phyloP scores from a whole-genome alignment of 1,140 invertebrate species.

The Pogonus chalceus region DNA sequence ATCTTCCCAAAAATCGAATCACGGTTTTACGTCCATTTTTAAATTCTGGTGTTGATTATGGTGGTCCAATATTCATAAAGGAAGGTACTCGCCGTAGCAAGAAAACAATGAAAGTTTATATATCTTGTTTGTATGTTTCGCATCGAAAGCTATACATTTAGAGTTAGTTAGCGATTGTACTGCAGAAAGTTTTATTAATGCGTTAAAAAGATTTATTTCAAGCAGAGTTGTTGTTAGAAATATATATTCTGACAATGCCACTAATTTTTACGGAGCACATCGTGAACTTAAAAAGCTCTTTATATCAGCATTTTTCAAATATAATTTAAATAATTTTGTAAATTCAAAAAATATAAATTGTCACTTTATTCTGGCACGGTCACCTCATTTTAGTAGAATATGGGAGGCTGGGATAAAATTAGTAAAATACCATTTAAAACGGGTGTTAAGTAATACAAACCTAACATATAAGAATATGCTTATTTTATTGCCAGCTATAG shows the following conservation, averaged over 20 bases:
- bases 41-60: too few species aligned
- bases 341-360: too few species aligned
- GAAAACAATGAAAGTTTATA: conserved; percentile 24
- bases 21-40: conserved; percentile 23
- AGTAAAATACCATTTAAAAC: conserved; percentile 32
- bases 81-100: conserved; percentile 18
- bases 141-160: conserved; percentile 24
- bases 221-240: conserved; percentile 21
- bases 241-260: conserved; percentile 28
- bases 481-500: conserved; percentile 10
- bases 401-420: conserved; percentile 33
- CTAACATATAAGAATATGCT: conserved; percentile 19
- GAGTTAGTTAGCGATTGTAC: conserved; percentile 19
- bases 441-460: conserved; percentile 16
- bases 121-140: conserved; percentile 25
- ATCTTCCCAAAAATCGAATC: conserved; percentile 25
- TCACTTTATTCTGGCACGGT: conserved; percentile 24
- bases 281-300: too few species aligned
- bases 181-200: conserved; percentile 24
- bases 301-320: conserved; percentile 27
- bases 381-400: too few species aligned
- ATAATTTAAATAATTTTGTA: too few species aligned
- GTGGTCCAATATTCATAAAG: conserved; percentile 25
- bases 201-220: conserved; percentile 30
- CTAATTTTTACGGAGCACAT: too few species aligned